Base-by-base conservation (phyloP, 2,797 vertebrate species). In the Bryconaethiops microstoma region DNA sequence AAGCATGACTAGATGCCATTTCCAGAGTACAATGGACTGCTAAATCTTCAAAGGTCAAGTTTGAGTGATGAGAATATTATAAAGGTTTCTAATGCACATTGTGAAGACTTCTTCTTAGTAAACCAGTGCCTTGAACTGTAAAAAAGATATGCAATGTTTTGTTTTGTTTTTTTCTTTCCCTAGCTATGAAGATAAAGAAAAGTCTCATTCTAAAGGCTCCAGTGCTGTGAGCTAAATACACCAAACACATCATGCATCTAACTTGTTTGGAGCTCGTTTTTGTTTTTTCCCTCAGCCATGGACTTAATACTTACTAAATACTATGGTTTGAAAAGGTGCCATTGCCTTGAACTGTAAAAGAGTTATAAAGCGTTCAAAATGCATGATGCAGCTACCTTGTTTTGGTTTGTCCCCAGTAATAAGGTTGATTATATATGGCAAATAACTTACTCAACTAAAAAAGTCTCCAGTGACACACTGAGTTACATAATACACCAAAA, bases 1-100 rank as follows among this genome's bases (percentile, higher is more conserved):
- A 83, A 85, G 60, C 82, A 77, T 88, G 88, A 90, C 88, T 87
- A 85, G 81, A 85, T 74, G 60, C 71, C 85, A 79, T 88, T 86
- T 79, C 83, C 84, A 88, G 85, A 80, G 83, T 87, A 84, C 88
- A 88, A 83, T 82, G 57, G 62, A 86, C 85, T 91, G 89, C 89
- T 92, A 92, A 91, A 92, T 91, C 90, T 91, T 88, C 82, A 92
- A 93, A 94, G 92, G 91, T 93, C 91, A 91, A 88, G 87, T 83
- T 77, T 86, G 88, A 92, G 85, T 82, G 89, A 92, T 91, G 89
- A 89, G 90, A 89, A 91, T 90, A 87, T 89, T 89, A 88, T 86
- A 87, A 91, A 90, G 88, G 90, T 89, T 88, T 91, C 88, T 86
- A 82, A 89, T 85, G 78, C 86, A 87, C 87, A 80, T 78, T 75